Evolutionary conservation across 92 coral and sea anemone species (phyloP), one percentile per base, ranked within the genome.

Genomic region (Scolanthus callimorphus): DNA sequence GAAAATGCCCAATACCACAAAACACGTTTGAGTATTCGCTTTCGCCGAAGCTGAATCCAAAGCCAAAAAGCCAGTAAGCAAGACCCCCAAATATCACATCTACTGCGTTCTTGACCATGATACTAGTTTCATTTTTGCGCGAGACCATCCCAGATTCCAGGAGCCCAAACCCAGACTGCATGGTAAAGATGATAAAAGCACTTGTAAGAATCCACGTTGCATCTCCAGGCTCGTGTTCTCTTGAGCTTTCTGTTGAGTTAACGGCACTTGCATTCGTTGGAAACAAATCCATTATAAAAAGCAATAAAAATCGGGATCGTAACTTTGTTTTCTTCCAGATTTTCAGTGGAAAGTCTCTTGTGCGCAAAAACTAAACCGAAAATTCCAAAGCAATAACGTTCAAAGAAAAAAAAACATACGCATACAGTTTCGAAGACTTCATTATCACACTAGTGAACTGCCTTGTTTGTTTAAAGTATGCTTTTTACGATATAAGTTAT

Each of bases 81-180:
- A 78, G 48, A 3, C 85, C 85, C n/a, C 85, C 85, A n/a, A 31
- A 78, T 20, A 78, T 59, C 11, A 78, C 85, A 41, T 78, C 85
- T 4, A 71, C 59, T n/a, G 77, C 83, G 31, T 76, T 76, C 38
- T 76, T 76, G 2, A 69, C 77, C 83, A 76, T 76, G 30, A 76
- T 69, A 62, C 63, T 76, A 3, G 83, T 71, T 54, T 77, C 83
- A 56, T 77, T 69, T 30, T 72, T 64, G 46, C 47, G 27, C 0
- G 80, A 69, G 17, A 69, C 83, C 83, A 77, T 77, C 11, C 83
- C 83, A 39, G 71, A 61, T 20, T 61, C 69, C 17, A 59, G 34
- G 20, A 77, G 64, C 1, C 84, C 84, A 45, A 77, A 77, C 10
- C 84, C 84, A 13, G 84, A 77, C 41, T 77, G 78, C 84, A 77